Base-by-base conservation (phyloP, 2,888 invertebrate species). In the Lissocephala sabroskyi region DNA sequence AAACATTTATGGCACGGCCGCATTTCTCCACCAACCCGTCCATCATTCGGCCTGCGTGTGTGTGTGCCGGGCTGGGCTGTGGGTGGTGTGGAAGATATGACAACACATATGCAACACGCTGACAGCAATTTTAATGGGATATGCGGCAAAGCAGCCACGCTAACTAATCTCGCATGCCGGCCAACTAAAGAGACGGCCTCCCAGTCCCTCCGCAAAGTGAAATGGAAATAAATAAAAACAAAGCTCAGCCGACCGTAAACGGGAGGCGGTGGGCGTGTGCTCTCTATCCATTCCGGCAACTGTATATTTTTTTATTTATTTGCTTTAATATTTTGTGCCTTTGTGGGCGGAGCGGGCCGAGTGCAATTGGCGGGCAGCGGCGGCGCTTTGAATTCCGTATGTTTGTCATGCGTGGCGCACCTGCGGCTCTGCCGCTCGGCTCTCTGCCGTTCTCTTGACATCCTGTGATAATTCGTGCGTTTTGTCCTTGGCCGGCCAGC, bases 101-200 rank as follows among this genome's bases (percentile, higher is more conserved):
- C 67, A 71, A 68, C 71, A 74, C 61, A 64, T 62, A 65, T 67
- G 60, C 66, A 63, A 41, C n/a, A n/a, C 47, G 64, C 44, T 73
- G 73, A 75, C 73, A 75, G 63, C 61, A 56, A 75, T 71, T 75
- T 76, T 75, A 75, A 75, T 75, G 76, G 76, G 73, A 75, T 74
- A 62, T 64, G 54, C 65, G 55, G 53, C 66, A 51, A 49, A 53
- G 50, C 53, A 49, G 40, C 59, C 41, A 59, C 46, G 49, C 48
- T 60, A 59, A 52, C 59, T 59, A 59, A 53, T 56, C 51, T 45
- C 29, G 45, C 42, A 32, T 33, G n/a, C 23, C 33, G 16, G 13
- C 18, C 41, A 36, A 19, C 37, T 14, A 40, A 40, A 40, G 39
- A 23, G 26, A 14, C 26, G 35, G 13, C 29, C 18, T 23, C 3